phyloP scores from a whole-genome alignment of 2,888 invertebrate genomes.

The Pogonocherus hispidulus region DNA sequence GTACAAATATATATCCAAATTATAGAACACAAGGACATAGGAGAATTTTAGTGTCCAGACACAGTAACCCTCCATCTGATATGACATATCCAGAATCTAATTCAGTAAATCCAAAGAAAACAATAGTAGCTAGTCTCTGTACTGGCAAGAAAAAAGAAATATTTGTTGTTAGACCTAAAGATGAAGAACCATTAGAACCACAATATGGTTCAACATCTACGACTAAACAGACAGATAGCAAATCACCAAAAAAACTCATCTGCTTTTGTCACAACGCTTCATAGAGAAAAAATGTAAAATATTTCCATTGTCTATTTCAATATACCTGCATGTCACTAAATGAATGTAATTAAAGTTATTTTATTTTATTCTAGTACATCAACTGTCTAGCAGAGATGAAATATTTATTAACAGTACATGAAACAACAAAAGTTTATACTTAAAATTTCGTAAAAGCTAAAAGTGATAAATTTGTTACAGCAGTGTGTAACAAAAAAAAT shows the following conservation, averaged over 20 bases:
- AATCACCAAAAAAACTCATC: conserved; percentile 6
- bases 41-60: conserved; percentile 14
- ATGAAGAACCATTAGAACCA: conserved; percentile 4
- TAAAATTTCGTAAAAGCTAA: no score
- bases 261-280: conserved; percentile 11
- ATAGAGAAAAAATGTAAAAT: conserved; percentile 3
- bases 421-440: no score
- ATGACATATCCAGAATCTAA: background rate
- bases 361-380: no score
- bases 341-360: no score
- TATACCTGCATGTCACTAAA: no score
- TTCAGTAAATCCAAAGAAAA: background rate
- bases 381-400: no score
- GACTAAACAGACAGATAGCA: background rate
- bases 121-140: conserved; percentile 17
- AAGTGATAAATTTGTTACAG: no score
- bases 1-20: background rate
- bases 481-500: no score
- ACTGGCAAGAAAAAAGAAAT: conserved; percentile 22
- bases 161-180: conserved; percentile 27
- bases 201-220: background rate
- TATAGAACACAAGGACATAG: background rate
- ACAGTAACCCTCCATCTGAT: background rate
- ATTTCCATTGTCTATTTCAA: no score
- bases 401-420: no score